phyloP scores from a whole-genome alignment of 1,140 invertebrate species.

The Ostrea denselamellosa region DNA sequence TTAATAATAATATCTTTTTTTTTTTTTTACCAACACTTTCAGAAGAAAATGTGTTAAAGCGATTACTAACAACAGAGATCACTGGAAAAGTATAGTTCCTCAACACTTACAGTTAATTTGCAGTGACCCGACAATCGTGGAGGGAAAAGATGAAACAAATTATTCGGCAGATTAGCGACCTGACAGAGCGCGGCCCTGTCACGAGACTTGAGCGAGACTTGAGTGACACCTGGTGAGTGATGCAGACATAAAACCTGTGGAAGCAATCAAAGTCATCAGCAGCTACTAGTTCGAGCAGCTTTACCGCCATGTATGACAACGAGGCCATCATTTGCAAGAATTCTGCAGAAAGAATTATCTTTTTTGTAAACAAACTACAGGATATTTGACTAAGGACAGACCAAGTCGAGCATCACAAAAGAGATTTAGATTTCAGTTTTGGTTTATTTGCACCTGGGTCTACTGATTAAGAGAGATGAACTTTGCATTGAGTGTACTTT shows the following conservation, averaged over 20 bases:
- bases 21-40: not conserved
- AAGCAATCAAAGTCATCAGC: constrained; percentile 16
- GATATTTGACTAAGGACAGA: constrained; percentile 19
- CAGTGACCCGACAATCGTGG: constrained; percentile 24
- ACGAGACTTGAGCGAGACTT: constrained; percentile 12
- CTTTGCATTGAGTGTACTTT: not conserved
- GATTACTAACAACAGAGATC: not conserved
- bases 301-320: constrained; percentile 14
- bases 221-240: constrained; percentile 33
- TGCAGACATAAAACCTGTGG: constrained; percentile 4
- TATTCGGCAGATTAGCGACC: constrained; percentile 33
- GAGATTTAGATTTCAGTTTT: constrained; percentile 33
- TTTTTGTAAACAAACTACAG: constrained; percentile 29
- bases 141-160: constrained; percentile 12
- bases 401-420: not conserved
- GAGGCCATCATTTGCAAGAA: not conserved
- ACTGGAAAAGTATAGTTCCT: not conserved
- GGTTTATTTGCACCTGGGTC: constrained; percentile 20
- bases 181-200: constrained; percentile 23
- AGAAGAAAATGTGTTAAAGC: constrained; percentile 19
- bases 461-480: constrained; percentile 27
- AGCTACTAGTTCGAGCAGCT: constrained; percentile 13
- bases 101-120: constrained; percentile 24
- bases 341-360: constrained; percentile 23
- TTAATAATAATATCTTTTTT: not conserved